These are phyloP conservation scores for Dorcus hopei DNA, from an alignment of 2,888 invertebrate species.

Conservation along the genomic window DNA sequence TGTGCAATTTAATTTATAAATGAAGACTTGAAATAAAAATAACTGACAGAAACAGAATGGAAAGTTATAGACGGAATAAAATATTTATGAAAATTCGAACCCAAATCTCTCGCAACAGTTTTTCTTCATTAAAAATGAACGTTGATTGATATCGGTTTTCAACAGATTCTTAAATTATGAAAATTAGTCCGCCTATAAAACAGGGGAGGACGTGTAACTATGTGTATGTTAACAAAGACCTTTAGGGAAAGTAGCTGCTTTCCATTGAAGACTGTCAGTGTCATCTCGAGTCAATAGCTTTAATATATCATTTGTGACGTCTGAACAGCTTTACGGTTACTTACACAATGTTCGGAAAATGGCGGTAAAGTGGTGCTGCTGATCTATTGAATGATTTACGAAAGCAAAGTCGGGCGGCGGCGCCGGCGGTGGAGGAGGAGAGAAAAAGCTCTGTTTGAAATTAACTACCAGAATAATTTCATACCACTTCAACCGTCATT, in stretches of 20 bases:
- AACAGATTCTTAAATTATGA: no score
- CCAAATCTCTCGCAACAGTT: no score
- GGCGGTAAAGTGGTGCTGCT: conserved; percentile 9
- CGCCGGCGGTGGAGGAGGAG: not conserved
- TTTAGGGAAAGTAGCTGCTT: not conserved
- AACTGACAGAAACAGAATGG: no score
- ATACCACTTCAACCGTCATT: conserved; percentile 1
- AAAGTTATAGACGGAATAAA: no score
- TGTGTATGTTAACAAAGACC: no score
- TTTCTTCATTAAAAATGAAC: no score
- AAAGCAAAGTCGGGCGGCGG: conserved; percentile 8
- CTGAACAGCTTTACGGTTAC: conserved; percentile 15
- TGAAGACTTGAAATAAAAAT: no score
- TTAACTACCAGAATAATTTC: conserved; percentile 7
- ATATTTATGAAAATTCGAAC: no score
- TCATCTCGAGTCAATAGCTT: conserved; percentile 24
- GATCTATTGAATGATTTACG: conserved; percentile 17
- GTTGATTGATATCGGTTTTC: no score
- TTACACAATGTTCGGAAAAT: conserved; percentile 11
- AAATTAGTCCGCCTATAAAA: no score
- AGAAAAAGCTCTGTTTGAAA: conserved; percentile 1
- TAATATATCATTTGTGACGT: conserved; percentile 24
- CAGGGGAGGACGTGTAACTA: no score
- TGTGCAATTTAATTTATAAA: no score
- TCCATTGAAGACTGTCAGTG: conserved; percentile 6